These are phyloP conservation scores for Tetranychus cinnabarinus DNA, from an alignment of 1,140 invertebrate genomes.

Conservation along the genomic window DNA sequence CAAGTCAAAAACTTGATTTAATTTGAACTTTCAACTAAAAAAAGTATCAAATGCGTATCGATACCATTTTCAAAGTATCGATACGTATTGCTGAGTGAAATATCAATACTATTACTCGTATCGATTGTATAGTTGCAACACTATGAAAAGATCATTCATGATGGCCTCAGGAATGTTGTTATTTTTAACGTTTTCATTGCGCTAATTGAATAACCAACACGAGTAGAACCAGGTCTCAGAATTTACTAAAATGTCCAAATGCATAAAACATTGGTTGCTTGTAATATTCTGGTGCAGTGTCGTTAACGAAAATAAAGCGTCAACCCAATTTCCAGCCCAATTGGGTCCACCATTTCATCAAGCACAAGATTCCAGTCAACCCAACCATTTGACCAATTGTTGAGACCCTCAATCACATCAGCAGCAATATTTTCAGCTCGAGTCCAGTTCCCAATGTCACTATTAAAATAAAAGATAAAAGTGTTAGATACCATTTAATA, in stretches of 20 bases:
- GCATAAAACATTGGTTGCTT: constrained; percentile 31
- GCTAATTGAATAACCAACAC: neutral
- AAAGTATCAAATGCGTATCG: too few relatives aligned
- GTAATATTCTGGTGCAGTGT: constrained; percentile 22
- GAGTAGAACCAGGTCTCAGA: neutral
- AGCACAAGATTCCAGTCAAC: constrained; percentile 30
- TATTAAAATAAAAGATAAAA: neutral
- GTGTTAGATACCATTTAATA: neutral
- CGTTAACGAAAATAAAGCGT: constrained; percentile 26
- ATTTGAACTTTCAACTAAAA: too few relatives aligned
- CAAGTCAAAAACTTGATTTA: too few relatives aligned
- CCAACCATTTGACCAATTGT: constrained; percentile 23
- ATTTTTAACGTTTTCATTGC: too few relatives aligned
- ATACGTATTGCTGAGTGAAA: too few relatives aligned
- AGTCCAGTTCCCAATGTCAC: constrained; percentile 5
- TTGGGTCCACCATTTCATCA: constrained; percentile 25
- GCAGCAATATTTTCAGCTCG: constrained; percentile 4
- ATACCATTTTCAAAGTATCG: too few relatives aligned
- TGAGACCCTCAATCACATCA: constrained; percentile 15
- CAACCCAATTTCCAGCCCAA: constrained; percentile 25
- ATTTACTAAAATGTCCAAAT: constrained; percentile 25
- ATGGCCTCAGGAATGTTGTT: too few relatives aligned
- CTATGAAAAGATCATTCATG: too few relatives aligned
- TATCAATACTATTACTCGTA: too few relatives aligned
- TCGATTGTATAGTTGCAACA: too few relatives aligned